phyloP scores from a whole-genome alignment of 2,888 invertebrate species.

The Cephalotes varians region DNA sequence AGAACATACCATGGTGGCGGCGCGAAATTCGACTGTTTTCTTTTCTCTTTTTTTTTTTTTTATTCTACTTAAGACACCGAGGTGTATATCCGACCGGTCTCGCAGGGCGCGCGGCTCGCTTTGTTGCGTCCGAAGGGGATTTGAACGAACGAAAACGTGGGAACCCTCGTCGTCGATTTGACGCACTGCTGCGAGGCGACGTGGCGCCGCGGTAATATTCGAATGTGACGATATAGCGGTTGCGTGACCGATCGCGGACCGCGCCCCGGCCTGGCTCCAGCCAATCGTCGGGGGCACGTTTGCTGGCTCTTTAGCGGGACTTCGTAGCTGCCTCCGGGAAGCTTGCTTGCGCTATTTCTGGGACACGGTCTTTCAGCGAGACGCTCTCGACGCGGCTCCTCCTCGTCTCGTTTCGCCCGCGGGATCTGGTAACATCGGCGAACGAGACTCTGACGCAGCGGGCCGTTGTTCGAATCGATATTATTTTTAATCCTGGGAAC shows the following conservation, averaged over 20 bases:
- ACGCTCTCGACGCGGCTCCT: conserved; percentile 63
- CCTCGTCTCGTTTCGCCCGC: conserved; percentile 45
- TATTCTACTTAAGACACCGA: conserved; percentile 54
- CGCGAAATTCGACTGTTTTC: conserved; percentile 55
- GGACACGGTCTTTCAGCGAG: conserved; percentile 59
- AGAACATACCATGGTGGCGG: conserved; percentile 85
- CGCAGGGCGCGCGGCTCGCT: not conserved
- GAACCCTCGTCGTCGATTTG: conserved; percentile 44
- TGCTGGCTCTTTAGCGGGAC: conserved; percentile 36
- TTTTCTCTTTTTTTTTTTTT: conserved; percentile 56
- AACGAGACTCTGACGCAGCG: not conserved
- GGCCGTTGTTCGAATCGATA: conserved; percentile 6
- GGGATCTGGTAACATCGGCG: conserved; percentile 21
- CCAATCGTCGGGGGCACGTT: conserved; percentile 72
- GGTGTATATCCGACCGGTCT: conserved; percentile 18
- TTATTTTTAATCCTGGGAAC: conserved; percentile 10
- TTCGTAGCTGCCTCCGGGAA: conserved; percentile 58
- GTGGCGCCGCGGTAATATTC: conserved; percentile 81
- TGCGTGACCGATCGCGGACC: conserved; percentile 73
- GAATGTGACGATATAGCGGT: conserved; percentile 83
- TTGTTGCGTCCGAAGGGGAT: not conserved
- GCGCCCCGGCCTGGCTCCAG: conserved; percentile 74
- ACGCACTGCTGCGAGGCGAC: conserved; percentile 68
- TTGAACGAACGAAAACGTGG: not conserved
- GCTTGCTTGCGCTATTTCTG: conserved; percentile 75